Percentiles rank a stretch among this genome's conserved stretches.
phyloP scores from a whole-genome alignment of 2,888 invertebrate species.

The Serripes groenlandicus region DNA sequence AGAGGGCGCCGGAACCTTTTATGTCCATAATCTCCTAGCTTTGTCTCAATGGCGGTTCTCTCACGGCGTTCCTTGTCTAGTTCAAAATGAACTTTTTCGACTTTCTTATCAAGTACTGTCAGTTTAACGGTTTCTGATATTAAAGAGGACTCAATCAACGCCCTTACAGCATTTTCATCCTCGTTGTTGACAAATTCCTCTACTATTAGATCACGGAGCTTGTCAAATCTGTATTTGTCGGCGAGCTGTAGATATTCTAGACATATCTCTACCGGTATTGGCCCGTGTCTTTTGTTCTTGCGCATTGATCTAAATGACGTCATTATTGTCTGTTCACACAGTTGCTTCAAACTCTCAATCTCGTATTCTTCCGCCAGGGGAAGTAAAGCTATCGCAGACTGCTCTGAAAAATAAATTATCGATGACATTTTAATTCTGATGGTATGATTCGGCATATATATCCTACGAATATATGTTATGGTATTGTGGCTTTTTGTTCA shows the following conservation, averaged over 20 bases:
- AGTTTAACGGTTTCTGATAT: constrained; percentile 64
- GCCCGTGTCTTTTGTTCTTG: constrained; percentile 50
- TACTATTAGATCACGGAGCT: constrained; percentile 44
- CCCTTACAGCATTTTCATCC: constrained; percentile 42
- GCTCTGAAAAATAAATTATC: constrained; percentile 42
- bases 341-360: constrained; percentile 51
- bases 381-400: constrained; percentile 64
- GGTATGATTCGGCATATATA: no score
- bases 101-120: constrained; percentile 62
- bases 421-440: no score
- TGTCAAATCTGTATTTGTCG: constrained; percentile 61
- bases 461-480: no score
- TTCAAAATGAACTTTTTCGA: constrained; percentile 65
- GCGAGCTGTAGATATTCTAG: constrained; percentile 63
- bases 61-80: constrained; percentile 65
- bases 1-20: constrained; percentile 44
- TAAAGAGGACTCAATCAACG: constrained; percentile 49
- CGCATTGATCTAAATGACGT: constrained; percentile 47
- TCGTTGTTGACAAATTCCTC: constrained; percentile 66
- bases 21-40: constrained; percentile 63
- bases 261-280: constrained; percentile 58
- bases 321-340: constrained; percentile 63
- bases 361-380: constrained; percentile 67
- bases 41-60: constrained; percentile 62
- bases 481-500: no score